These are phyloP conservation scores for Carassius carassius DNA, from an alignment of 2,113 vertebrate species.

Conservation along the genomic window DNA sequence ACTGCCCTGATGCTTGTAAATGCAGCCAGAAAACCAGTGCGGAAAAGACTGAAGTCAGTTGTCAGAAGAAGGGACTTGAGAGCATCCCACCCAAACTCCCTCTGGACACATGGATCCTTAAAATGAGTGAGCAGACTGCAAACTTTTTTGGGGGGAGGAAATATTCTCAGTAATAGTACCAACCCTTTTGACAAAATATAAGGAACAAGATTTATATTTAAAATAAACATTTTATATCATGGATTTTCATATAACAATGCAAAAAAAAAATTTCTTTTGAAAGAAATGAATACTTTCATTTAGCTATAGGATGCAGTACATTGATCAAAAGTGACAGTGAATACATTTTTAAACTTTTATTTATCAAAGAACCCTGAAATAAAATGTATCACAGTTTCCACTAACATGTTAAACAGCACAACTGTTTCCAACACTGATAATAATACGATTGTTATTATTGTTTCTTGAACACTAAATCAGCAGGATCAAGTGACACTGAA, in stretches of 20 bases:
- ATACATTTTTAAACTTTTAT: not conserved
- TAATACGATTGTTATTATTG: not conserved
- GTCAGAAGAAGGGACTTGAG: conserved; percentile 68
- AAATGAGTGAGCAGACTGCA: conserved; percentile 67
- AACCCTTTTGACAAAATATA: not conserved
- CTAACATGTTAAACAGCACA: no score
- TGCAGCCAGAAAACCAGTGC: conserved; percentile 63
- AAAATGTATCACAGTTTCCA: no score
- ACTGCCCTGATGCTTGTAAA: conserved; percentile 69
- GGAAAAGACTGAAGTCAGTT: conserved; percentile 73
- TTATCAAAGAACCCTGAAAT: not conserved
- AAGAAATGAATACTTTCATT: not conserved
- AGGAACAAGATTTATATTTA: not conserved
- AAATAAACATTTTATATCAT: not conserved
- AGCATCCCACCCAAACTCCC: conserved; percentile 70
- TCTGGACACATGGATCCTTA: conserved; percentile 72
- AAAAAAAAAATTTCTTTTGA: no score
- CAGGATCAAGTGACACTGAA: no score
- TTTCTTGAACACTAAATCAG: no score
- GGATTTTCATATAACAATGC: no score
- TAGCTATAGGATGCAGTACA: not conserved
- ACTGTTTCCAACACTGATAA: no score
- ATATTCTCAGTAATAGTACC: not conserved
- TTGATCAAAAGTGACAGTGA: not conserved
- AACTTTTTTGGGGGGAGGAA: not conserved